A percentile compares a stretch with the other conserved stretches of the same genome.
These are phyloP conservation scores for Corythornis vintsioides DNA, from an alignment of 2,113 vertebrate genomes.

Conservation along the genomic window DNA sequence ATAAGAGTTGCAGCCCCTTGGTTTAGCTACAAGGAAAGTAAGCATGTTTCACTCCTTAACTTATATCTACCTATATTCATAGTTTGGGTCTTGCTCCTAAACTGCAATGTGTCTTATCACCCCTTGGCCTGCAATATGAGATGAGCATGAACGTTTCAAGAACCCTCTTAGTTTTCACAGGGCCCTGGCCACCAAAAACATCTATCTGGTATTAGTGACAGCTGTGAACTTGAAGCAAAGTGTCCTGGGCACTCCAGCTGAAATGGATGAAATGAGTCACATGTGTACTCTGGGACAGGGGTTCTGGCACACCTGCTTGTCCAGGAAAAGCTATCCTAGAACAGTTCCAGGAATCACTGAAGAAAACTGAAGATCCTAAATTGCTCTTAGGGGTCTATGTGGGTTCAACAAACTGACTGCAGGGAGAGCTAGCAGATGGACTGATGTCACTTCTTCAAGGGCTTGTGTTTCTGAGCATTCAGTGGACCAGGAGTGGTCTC, in stretches of 20 bases:
- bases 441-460: not conserved
- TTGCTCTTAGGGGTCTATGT: not conserved
- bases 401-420: not conserved
- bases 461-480: not conserved
- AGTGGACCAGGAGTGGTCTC: rapidly evolving
- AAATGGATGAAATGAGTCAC: not conserved
- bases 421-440: not conserved
- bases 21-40: not conserved
- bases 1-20: not conserved
- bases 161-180: not conserved
- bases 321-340: not conserved
- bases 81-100: not conserved
- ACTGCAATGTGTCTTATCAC: not conserved
- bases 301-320: not conserved
- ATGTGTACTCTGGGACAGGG: not conserved
- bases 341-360: slow-evolving; percentile 5
- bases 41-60: not conserved
- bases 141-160: not conserved
- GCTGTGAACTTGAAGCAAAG: not conserved
- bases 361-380: not conserved
- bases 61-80: not conserved
- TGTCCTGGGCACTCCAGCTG: not conserved
- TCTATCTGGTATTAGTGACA: not conserved
- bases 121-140: not conserved
- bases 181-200: not conserved